Evolutionary conservation across 1,140 invertebrate genomes (phyloP).

Genomic region (Teleopsis dalmanni): DNA sequence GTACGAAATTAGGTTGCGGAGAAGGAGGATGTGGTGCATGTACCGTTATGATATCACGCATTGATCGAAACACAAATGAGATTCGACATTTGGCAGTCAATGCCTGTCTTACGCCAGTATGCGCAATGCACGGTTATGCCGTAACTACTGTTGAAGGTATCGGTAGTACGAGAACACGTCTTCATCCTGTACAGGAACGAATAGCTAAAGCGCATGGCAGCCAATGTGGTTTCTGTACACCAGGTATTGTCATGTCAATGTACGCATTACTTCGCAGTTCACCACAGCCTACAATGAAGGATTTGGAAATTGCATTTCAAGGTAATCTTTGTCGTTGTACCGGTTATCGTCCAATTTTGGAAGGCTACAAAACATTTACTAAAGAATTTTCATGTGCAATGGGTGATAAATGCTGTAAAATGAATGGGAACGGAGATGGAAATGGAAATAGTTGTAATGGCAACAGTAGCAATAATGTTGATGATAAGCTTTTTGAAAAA

Average conservation of each 20-base stretch:
- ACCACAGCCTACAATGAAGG: constrained; percentile 57
- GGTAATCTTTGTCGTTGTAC: constrained; percentile 88
- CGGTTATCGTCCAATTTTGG: constrained; percentile 82
- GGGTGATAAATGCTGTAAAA: constrained; percentile 36
- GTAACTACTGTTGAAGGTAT: constrained; percentile 88
- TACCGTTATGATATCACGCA: constrained; percentile 83
- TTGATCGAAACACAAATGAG: constrained; percentile 52
- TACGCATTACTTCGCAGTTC: constrained; percentile 68
- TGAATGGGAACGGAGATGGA: constrained; percentile 28
- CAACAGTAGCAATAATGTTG: constrained; percentile 30
- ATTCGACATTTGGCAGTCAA: constrained; percentile 86
- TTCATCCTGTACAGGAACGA: constrained; percentile 80
- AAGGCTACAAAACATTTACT: constrained; percentile 77
- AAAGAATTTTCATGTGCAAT: constrained; percentile 65
- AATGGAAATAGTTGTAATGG: too few species aligned
- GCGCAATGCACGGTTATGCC: constrained; percentile 72
- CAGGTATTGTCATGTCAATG: constrained; percentile 93
- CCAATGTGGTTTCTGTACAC: constrained; percentile 87
- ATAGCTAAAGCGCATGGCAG: constrained; percentile 82
- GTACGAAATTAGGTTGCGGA: constrained; percentile 85
- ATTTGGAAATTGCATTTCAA: constrained; percentile 79
- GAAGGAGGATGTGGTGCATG: constrained; percentile 93
- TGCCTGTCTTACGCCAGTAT: constrained; percentile 78
- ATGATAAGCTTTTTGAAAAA: constrained; percentile 52
- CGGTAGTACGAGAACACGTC: constrained; percentile 58